Evolutionary conservation across 2,888 invertebrate genomes (phyloP), one percentile per base, ranked within the genome.

Genomic region (Chrysina gloriosa): DNA sequence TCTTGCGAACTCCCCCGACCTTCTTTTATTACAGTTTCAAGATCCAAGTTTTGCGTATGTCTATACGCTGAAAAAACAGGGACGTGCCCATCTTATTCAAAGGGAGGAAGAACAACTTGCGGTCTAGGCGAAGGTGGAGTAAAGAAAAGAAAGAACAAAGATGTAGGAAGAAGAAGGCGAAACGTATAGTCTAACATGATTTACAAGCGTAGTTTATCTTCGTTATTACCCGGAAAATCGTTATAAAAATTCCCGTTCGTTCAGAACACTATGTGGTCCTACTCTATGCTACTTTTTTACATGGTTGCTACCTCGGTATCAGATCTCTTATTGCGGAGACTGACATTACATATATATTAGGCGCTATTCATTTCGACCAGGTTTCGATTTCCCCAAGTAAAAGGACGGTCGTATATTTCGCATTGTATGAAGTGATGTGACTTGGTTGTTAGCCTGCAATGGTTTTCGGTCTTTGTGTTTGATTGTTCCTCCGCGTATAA

Each of bases 1-100:
- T 56, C 50, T 50, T 61, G 56, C 64, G 36, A 56, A 67, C 63
- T 70, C 54, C 70, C 65, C 58, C 69, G 71, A 71, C 71, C 71
- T 71, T 71, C 71, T 71, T 67, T 68, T 65, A 66, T 63, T 63
- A 25, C 63, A 29, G 36, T 19, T 25, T 48, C 25, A 23, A 63
- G 48, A 48, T 50, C 48, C 63, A 34, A 34, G 47, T 50, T 48
- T 39, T 39, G 48, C 50, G 34, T 25, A 36, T 48, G n/a, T 47
- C 27, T 27, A 29, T 2, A 34, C 21, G 31, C 34, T n/a, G 29
- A 36, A 63, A 63, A 58, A 39, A 39, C 48, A 50, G 48, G 36
- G 63, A 63, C 63, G 63, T 63, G 63, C 63, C n/a, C 21, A 63
- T 45, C 47, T 29, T 11, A 23, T 48, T 21, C 11, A 23, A 36